These are phyloP conservation scores for Todiramphus chloris DNA, from an alignment of 2,113 vertebrate genomes.

Conservation along the genomic window DNA sequence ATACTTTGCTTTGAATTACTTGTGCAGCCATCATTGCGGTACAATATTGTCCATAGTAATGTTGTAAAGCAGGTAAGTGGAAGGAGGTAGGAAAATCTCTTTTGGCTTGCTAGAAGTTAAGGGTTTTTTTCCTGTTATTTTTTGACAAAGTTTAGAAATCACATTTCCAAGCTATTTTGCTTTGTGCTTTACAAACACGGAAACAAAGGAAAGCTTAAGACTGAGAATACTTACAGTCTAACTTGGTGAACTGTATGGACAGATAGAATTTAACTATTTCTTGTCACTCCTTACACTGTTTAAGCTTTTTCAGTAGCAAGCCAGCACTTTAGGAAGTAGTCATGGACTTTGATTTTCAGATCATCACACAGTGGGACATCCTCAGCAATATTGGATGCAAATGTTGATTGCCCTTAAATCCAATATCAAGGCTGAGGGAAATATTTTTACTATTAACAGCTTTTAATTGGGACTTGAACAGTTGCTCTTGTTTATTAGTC, in stretches of 20 bases:
- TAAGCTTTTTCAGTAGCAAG: not conserved
- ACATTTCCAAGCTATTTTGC: not conserved
- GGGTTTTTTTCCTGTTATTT: not conserved
- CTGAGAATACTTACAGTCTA: not conserved
- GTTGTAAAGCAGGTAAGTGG: not conserved
- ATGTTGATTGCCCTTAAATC: not conserved
- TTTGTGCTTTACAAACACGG: not conserved
- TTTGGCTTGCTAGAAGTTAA: not conserved
- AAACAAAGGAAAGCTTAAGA: not conserved
- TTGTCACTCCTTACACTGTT: not conserved
- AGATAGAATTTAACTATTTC: not conserved
- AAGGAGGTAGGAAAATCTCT: not conserved
- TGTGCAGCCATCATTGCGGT: not conserved
- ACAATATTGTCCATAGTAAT: not conserved
- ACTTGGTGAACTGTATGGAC: not conserved
- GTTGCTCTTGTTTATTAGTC: not conserved
- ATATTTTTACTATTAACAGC: not conserved
- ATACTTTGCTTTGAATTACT: slow-evolving; percentile 11
- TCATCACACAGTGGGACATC: not conserved
- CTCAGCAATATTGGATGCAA: not conserved
- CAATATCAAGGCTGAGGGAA: not conserved
- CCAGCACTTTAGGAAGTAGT: not conserved
- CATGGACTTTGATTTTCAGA: not conserved
- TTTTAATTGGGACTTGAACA: slow-evolving; percentile 12
- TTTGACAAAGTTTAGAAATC: not conserved